Conservation (phyloP, 2,113 vertebrate species). For the Cephalopholis sonnerati region DNA sequence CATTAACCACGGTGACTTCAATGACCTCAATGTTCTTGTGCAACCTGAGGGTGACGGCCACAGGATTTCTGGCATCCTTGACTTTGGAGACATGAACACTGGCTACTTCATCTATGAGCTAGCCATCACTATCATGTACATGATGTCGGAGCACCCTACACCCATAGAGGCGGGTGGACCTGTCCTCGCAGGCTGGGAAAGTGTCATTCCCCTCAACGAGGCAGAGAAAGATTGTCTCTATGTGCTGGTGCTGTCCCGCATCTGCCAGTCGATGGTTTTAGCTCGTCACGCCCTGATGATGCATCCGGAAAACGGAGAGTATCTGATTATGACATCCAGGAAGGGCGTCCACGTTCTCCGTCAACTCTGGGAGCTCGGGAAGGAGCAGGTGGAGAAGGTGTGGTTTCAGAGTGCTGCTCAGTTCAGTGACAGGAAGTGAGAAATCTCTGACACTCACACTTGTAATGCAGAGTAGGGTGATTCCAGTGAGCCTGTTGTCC, state of each 20-base stretch:
- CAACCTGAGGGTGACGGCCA: constrained; percentile 63
- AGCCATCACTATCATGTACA: constrained; percentile 90
- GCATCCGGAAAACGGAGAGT: constrained; percentile 90
- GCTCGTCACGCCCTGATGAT: constrained; percentile 78
- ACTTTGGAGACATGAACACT: constrained; percentile 91
- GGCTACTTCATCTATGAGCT: constrained; percentile 92
- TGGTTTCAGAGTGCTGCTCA: constrained; percentile 87
- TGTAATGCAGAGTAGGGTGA: no score
- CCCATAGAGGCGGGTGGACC: constrained; percentile 87
- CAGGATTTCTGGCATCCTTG: constrained; percentile 91
- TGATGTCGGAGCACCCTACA: constrained; percentile 90
- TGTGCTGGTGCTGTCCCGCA: constrained; percentile 88
- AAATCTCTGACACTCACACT: background rate
- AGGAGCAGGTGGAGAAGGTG: constrained; percentile 81
- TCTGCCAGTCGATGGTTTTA: constrained; percentile 90
- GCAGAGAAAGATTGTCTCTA: constrained; percentile 87
- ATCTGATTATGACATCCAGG: constrained; percentile 87
- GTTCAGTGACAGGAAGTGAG: constrained; percentile 18
- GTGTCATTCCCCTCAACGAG: constrained; percentile 85
- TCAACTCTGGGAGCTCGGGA: constrained; percentile 85
- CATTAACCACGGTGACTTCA: constrained; percentile 94
- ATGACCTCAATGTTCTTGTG: constrained; percentile 92
- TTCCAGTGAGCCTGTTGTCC: no score
- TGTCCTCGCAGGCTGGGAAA: constrained; percentile 92
- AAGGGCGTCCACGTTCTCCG: constrained; percentile 82